These are phyloP conservation scores for Empis livida DNA, from an alignment of 2,888 invertebrate species.

Conservation along the genomic window DNA sequence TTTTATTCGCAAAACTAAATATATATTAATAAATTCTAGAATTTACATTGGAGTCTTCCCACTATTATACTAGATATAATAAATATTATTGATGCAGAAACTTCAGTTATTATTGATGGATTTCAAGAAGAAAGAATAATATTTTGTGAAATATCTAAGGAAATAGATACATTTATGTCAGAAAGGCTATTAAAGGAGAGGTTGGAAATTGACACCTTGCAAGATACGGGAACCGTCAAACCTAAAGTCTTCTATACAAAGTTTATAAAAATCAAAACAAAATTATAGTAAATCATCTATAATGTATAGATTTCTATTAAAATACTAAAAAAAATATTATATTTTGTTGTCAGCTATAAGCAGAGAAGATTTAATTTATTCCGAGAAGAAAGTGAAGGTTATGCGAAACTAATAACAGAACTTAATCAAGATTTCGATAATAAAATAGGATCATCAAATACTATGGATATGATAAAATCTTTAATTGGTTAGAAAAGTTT, in stretches of 20 bases:
- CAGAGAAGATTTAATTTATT: slow-evolving; percentile 98
- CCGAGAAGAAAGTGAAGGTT: slow-evolving; percentile 98
- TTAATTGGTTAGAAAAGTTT: slow-evolving; percentile 59
- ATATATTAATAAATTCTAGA: slow-evolving; percentile 42
- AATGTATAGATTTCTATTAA: too few species aligned
- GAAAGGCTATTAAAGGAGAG: slow-evolving; percentile 84
- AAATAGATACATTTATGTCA: slow-evolving; percentile 68
- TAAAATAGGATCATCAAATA: slow-evolving; percentile 43
- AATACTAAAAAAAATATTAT: too few species aligned
- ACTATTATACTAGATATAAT: slow-evolving; percentile 75
- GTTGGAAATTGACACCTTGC: slow-evolving; percentile 83
- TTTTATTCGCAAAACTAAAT: too few species aligned
- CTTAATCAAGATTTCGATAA: slow-evolving; percentile 62
- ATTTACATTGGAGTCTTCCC: slow-evolving; percentile 63
- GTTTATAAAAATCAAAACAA: slow-evolving; percentile 96
- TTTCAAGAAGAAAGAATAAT: slow-evolving; percentile 59
- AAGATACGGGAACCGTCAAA: slow-evolving; percentile 80
- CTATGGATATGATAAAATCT: slow-evolving; percentile 83
- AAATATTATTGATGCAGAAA: slow-evolving; percentile 74
- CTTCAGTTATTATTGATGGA: slow-evolving; percentile 43
- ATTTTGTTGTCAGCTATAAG: slow-evolving; percentile 95
- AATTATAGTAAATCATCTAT: slow-evolving; percentile 94
- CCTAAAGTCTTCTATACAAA: slow-evolving; percentile 85
- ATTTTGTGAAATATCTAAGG: slow-evolving; percentile 66
- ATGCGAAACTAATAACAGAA: slow-evolving; percentile 90